phyloP scores from a whole-genome alignment of 1,140 invertebrate species.

The Dolichoris vasculosae region DNA sequence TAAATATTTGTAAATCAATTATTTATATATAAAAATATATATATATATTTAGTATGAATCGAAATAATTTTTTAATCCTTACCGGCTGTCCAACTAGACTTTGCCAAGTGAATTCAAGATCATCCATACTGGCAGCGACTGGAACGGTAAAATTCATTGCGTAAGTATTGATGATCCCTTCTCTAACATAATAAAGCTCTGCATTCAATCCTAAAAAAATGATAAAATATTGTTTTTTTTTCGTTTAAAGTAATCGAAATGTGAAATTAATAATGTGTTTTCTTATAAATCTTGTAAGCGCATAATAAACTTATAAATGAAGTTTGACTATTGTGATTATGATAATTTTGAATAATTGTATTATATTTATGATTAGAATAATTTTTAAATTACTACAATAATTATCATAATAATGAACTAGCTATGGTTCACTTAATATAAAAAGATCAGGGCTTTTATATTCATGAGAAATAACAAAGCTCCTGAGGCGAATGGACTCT shows the following conservation, averaged over 20 bases:
- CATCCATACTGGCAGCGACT: constrained; percentile 85
- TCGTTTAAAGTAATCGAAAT: too few species aligned
- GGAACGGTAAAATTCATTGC: constrained; percentile 91
- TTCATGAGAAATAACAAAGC: neutral
- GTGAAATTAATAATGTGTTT: too few species aligned
- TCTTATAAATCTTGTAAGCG: too few species aligned
- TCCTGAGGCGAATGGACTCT: neutral
- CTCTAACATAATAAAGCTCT: constrained; percentile 89
- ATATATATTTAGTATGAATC: too few species aligned
- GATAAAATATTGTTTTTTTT: neutral
- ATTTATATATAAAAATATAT: too few species aligned
- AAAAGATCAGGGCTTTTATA: neutral
- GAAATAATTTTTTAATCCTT: too few species aligned
- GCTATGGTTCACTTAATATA: neutral
- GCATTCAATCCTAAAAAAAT: constrained; percentile 84
- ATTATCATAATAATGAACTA: neutral
- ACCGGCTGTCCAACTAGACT: constrained; percentile 84
- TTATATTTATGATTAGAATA: neutral
- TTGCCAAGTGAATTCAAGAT: constrained; percentile 92
- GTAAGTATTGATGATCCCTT: constrained; percentile 92
- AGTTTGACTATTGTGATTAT: too few species aligned
- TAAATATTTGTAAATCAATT: too few species aligned
- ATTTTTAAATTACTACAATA: neutral
- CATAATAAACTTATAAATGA: too few species aligned
- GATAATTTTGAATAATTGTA: neutral